Conservation (phyloP, 2,888 invertebrate species). For the Morinoia aosen region DNA sequence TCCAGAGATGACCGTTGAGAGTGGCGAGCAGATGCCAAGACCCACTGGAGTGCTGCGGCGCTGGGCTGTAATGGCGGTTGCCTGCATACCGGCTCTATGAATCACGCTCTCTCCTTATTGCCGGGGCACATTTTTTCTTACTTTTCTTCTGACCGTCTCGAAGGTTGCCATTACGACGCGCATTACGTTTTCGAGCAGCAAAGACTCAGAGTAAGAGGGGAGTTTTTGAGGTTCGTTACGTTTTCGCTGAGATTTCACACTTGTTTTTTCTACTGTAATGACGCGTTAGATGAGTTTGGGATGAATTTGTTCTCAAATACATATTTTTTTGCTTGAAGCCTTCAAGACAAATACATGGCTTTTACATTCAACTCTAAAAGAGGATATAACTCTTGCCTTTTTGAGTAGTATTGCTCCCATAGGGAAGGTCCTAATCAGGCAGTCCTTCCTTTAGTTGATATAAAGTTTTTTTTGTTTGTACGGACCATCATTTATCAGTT, state of each 20-base stretch:
- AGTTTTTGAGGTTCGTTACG: neutral
- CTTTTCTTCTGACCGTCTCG: neutral
- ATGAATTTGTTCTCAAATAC: too few species aligned
- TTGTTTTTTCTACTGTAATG: neutral
- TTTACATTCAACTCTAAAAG: too few species aligned
- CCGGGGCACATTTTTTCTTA: slow-evolving; percentile 29
- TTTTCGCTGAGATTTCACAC: neutral
- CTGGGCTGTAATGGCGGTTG: neutral
- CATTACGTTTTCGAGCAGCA: neutral
- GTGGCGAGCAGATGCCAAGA: neutral
- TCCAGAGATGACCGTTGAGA: neutral
- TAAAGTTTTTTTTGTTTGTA: too few species aligned
- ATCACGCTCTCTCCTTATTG: slow-evolving; percentile 31
- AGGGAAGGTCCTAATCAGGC: too few species aligned
- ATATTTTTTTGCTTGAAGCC: too few species aligned
- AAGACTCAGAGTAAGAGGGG: neutral
- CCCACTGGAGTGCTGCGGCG: neutral
- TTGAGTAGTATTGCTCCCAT: too few species aligned
- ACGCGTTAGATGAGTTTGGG: too few species aligned
- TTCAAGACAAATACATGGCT: too few species aligned
- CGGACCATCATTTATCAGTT: too few species aligned
- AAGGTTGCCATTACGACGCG: neutral
- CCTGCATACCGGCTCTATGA: slow-evolving; percentile 34
- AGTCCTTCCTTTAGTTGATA: too few species aligned
- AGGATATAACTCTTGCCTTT: too few species aligned